A percentile compares a stretch with the other conserved stretches of the same genome.
These are phyloP conservation scores for Patella depressa DNA, from an alignment of 2,888 invertebrate species.

Conservation along the genomic window DNA sequence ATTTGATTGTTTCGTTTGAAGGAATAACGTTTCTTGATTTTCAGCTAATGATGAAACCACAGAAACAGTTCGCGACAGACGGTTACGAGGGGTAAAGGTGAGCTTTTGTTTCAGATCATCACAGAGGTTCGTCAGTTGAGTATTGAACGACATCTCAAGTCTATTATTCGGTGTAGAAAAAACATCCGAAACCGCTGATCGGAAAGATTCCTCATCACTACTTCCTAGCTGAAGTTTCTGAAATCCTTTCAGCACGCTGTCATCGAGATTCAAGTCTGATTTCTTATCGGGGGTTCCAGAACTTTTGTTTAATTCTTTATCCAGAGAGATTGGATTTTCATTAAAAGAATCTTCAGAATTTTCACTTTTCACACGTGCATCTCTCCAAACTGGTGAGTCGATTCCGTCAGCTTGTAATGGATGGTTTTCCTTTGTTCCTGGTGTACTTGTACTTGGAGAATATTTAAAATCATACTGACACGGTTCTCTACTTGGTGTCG, in stretches of 20 bases:
- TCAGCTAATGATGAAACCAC: neutral
- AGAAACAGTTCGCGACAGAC: neutral
- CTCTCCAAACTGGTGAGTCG: neutral
- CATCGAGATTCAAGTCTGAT: conserved; percentile 11
- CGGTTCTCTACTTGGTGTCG: neutral
- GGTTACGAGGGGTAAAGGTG: conserved; percentile 23
- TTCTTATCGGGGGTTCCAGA: neutral
- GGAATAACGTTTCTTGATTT: neutral
- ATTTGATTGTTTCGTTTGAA: neutral
- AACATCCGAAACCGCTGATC: neutral
- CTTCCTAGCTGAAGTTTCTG: conserved; percentile 16
- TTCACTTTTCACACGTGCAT: neutral
- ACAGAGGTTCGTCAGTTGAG: conserved; percentile 25
- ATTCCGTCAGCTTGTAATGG: neutral
- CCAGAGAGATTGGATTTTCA: neutral
- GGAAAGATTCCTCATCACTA: conserved; percentile 17
- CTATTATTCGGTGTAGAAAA: neutral
- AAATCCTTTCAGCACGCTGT: conserved; percentile 15
- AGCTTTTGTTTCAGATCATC: conserved; percentile 27
- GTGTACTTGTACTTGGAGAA: neutral
- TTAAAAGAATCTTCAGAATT: neutral
- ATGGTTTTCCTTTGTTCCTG: neutral
- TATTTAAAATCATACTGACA: conserved; percentile 1
- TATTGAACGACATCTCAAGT: conserved; percentile 29
- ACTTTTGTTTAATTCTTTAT: neutral